Evolutionary conservation across 2,797 vertebrate genomes (phyloP).

Genomic region (Schizopygopsis pylzovi): DNA sequence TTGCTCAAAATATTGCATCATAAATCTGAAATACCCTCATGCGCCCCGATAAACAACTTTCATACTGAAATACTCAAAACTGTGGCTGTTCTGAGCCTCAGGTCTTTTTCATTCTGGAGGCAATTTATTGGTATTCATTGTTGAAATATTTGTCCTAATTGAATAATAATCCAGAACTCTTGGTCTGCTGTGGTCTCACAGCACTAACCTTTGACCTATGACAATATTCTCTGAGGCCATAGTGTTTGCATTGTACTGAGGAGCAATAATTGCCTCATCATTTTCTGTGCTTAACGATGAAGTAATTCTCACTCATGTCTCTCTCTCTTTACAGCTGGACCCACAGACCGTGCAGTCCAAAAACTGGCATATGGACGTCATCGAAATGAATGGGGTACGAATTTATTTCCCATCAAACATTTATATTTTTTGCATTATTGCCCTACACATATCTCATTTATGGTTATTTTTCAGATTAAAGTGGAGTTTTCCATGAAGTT

Average conservation of each 20-base stretch:
- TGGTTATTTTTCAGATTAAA: slow-evolving; percentile 83
- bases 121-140: not conserved
- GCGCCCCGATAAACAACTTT: not conserved
- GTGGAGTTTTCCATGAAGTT: slow-evolving; percentile 99
- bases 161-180: not conserved
- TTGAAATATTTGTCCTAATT: not conserved
- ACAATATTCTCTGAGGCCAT: not conserved
- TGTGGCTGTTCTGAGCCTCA: not conserved
- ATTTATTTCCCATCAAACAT: not conserved
- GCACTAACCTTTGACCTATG: not conserved
- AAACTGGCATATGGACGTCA: slow-evolving; percentile 98
- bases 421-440: not conserved
- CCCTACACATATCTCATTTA: not conserved
- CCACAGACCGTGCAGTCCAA: slow-evolving; percentile 95
- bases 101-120: not conserved
- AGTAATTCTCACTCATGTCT: slow-evolving; percentile 18
- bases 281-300: not conserved
- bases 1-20: not conserved
- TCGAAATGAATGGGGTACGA: slow-evolving; percentile 98
- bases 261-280: not conserved
- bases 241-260: not conserved
- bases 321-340: slow-evolving; percentile 86
- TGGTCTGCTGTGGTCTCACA: not conserved
- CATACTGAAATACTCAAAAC: not conserved
- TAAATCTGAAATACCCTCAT: not conserved